Conservation (phyloP, 2,888 invertebrate species). For the Troglohyphantes excavatus region DNA sequence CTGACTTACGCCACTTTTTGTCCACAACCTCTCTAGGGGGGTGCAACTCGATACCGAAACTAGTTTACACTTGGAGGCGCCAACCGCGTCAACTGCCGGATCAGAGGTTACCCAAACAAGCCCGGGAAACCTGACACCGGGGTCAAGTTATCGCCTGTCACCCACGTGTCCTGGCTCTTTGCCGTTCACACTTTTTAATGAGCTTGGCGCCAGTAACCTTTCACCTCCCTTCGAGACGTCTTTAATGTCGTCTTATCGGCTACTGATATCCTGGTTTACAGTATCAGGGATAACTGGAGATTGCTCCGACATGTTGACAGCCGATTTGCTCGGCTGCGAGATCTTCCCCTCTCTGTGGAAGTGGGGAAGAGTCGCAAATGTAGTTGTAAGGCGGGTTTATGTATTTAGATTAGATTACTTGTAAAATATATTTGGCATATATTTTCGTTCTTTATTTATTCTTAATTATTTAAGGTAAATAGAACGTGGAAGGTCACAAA, state of each 20-base stretch:
- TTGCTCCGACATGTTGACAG: conserved; percentile 64
- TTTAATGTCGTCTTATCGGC: conserved; percentile 60
- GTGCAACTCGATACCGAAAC: conserved; percentile 43
- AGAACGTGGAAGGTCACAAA: too few relatives aligned
- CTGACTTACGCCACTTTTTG: conserved; percentile 50
- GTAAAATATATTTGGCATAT: too few relatives aligned
- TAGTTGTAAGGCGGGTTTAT: too few relatives aligned
- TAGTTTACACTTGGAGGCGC: conserved; percentile 76
- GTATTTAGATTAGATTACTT: too few relatives aligned
- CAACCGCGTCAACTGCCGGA: conserved; percentile 66
- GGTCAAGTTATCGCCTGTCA: conserved; percentile 71
- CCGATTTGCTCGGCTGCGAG: conserved; percentile 56
- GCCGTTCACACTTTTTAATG: conserved; percentile 77
- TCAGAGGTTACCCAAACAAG: conserved; percentile 76
- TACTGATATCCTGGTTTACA: conserved; percentile 71
- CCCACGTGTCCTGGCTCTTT: conserved; percentile 76
- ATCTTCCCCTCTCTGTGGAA: neutral
- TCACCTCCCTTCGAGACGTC: conserved; percentile 37
- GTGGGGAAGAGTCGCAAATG: conserved; percentile 39
- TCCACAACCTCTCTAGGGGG: too few relatives aligned
- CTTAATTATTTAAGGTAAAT: too few relatives aligned
- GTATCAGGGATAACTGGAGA: conserved; percentile 56
- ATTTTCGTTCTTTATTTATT: too few relatives aligned
- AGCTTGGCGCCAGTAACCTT: conserved; percentile 71
- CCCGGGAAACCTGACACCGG: conserved; percentile 37